Percentiles rank a stretch among this genome's conserved stretches.
Conservation (phyloP, 2,888 invertebrate genomes). For the Polydrusus tereticollis region DNA sequence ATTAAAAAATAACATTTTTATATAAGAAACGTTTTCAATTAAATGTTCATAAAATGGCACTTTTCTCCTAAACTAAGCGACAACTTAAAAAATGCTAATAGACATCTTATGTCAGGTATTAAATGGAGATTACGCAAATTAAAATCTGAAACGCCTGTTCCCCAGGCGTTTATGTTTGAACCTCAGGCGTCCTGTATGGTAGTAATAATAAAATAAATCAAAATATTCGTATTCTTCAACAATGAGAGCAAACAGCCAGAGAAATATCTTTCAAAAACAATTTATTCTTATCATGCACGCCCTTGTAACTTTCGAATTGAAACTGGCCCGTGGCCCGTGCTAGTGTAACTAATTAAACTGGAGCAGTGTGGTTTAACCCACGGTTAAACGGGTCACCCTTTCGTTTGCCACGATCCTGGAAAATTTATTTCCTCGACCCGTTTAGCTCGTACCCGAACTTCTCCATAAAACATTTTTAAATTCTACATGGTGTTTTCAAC, state of each 20-base stretch:
- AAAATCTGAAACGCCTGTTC: no score
- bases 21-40: no score
- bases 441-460: not conserved
- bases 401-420: slow-evolving; percentile 22
- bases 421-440: slow-evolving; percentile 42
- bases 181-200: no score
- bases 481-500: not conserved
- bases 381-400: slow-evolving; percentile 46
- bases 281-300: slow-evolving; percentile 5
- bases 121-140: no score
- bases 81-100: no score
- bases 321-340: slow-evolving; percentile 26
- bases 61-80: no score
- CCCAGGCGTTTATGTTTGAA: no score
- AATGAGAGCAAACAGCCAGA: no score
- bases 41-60: no score
- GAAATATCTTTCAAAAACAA: not conserved
- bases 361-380: slow-evolving; percentile 45
- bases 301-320: slow-evolving; percentile 26
- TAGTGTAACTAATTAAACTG: slow-evolving; percentile 47
- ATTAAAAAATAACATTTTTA: no score
- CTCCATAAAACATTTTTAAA: not conserved
- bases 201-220: no score
- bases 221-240: not conserved
- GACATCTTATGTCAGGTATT: no score